Evolutionary conservation across 2,113 vertebrate species (phyloP).

Genomic region (Acrocephalus kingi): DNA sequence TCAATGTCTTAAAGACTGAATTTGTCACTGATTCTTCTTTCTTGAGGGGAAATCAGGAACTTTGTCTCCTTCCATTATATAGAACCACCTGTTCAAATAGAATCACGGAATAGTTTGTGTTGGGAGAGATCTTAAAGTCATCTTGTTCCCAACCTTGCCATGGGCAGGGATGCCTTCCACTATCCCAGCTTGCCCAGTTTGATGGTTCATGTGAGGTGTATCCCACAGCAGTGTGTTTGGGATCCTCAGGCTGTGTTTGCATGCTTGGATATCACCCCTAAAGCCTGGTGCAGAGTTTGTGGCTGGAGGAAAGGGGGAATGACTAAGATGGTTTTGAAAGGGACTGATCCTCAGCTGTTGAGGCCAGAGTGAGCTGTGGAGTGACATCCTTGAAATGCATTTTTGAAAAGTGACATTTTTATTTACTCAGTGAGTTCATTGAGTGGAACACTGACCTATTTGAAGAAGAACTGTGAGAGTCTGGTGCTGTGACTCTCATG

Average conservation of each 20-base stretch:
- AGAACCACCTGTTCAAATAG: background rate
- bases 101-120: background rate
- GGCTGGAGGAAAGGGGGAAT: background rate
- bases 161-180: background rate
- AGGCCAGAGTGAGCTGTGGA: too few relatives aligned
- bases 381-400: background rate
- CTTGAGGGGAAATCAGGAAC: background rate
- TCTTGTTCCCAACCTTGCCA: background rate
- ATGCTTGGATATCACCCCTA: background rate
- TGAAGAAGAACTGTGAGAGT: background rate
- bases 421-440: background rate
- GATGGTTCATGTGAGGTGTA: rapidly evolving
- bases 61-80: background rate
- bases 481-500: background rate
- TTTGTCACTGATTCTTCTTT: background rate
- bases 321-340: background rate
- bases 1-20: background rate
- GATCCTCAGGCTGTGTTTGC: background rate
- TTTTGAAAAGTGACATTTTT: background rate
- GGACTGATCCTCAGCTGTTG: background rate
- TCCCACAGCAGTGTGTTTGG: background rate
- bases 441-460: background rate
- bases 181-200: background rate
- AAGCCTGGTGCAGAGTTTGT: background rate
- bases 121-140: background rate